Conservation (phyloP, 2,888 invertebrate species). For the Drosophila pegasa region DNA sequence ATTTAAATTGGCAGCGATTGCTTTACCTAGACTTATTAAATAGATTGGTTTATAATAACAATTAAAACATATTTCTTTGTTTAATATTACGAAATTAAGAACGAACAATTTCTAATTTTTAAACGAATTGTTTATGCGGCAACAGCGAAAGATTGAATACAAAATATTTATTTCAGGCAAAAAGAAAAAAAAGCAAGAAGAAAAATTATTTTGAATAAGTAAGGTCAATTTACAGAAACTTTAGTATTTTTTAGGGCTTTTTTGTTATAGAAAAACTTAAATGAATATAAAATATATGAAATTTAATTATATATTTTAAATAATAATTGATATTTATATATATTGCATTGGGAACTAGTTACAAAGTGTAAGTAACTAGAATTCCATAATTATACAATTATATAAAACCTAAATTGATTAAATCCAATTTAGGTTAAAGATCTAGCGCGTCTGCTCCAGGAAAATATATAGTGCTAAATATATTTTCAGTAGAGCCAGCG, state of each 20-base stretch:
- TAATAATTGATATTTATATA: no score
- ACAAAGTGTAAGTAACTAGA: no score
- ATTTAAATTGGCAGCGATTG: neutral
- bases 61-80: conserved; percentile 6
- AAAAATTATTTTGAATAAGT: neutral
- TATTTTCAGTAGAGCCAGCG: no score
- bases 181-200: neutral
- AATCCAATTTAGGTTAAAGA: no score
- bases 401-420: no score
- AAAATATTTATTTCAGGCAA: neutral
- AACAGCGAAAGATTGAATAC: neutral
- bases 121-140: neutral
- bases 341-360: no score
- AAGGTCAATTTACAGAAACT: neutral
- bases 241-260: neutral
- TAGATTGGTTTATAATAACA: conserved; percentile 4
- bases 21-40: neutral
- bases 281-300: neutral
- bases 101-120: neutral
- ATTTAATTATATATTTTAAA: no score
- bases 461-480: no score
- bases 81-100: neutral
- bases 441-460: no score
- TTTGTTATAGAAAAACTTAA: neutral
- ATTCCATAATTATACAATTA: no score